Base-by-base conservation (phyloP, 2,888 invertebrate species). In the Drosophila kanekoi region DNA sequence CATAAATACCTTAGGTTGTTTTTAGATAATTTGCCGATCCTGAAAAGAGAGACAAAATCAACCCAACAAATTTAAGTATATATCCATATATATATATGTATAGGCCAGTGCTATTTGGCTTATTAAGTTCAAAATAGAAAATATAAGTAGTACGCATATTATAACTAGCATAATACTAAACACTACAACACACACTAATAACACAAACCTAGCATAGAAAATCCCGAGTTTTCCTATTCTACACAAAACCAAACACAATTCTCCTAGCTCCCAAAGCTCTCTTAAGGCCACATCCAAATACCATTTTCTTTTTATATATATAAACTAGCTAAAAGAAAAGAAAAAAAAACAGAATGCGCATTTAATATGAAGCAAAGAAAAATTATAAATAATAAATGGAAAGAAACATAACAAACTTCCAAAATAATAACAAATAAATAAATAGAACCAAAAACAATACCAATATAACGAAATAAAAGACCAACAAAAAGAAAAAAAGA, bases 271-370 rank as follows among this genome's bases (percentile, higher is more conserved):
- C 74, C 62, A 14, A 38, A 41, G 52, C 33, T 58, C 60, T 40
- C 13, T 35, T n/a, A 49, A 53, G 56, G 52, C 62, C 13, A 11
- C 13, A 11, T 38, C 54, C 48, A 45, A 43, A 40, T 1, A 13
- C 20, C 20, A 11, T 33, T 45, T 44, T n/a, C 18, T 23, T n/a
- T 57, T 59, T 23, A 5, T 23, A 16, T 40, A 3, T 32, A 40
- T 32, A 38, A 80, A 78, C 66, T 68, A 77, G 75, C 47, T 49
- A 57, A 68, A 74, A n/a, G n/a, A n/a, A n/a, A n/a, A 38, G 60
- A 61, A 37, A 41, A 63, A 59, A 44, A 66, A 52, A 69, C 40
- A 45, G 43, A 77, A 78, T 63, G 85, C 86, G 84, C 86, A 86
- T 74, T 68, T 78, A 64, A 81, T 58, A 69, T 63, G 47, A 73